Evolutionary conservation across 2,888 invertebrate genomes (phyloP).

Genomic region (Xanthostigma xanthostigma): DNA sequence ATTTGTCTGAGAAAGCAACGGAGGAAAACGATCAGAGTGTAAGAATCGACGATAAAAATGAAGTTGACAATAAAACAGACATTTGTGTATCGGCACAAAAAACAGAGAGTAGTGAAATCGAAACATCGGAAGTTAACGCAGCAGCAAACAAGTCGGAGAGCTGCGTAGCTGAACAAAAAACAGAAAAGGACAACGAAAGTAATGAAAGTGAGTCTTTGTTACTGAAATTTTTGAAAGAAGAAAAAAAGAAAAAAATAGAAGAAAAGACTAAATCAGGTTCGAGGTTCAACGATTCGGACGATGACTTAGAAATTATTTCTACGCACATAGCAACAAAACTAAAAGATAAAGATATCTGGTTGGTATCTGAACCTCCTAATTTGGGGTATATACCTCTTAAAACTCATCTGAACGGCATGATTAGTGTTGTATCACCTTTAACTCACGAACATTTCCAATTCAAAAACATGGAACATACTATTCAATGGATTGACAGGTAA

Average conservation of each 20-base stretch:
- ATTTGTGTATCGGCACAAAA: neutral
- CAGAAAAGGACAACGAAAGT: too few species aligned
- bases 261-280: neutral
- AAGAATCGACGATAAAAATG: too few species aligned
- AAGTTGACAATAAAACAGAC: neutral
- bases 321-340: neutral
- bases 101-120: too few species aligned
- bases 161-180: too few species aligned
- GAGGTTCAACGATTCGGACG: neutral
- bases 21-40: too few species aligned
- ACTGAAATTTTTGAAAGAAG: neutral
- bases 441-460: conserved; percentile 7
- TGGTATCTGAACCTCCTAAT: conserved; percentile 6
- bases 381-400: conserved; percentile 12
- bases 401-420: conserved; percentile 2
- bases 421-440: conserved; percentile 10
- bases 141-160: too few species aligned
- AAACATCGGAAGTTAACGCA: too few species aligned
- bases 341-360: conserved; percentile 1
- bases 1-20: too few species aligned
- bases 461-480: conserved; percentile 6
- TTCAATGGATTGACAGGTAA: conserved; percentile 14
- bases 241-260: neutral
- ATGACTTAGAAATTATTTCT: conserved; percentile 1
- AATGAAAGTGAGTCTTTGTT: too few species aligned